phyloP scores from a whole-genome alignment of 2,797 vertebrate genomes.

The Streptopelia turtur region DNA sequence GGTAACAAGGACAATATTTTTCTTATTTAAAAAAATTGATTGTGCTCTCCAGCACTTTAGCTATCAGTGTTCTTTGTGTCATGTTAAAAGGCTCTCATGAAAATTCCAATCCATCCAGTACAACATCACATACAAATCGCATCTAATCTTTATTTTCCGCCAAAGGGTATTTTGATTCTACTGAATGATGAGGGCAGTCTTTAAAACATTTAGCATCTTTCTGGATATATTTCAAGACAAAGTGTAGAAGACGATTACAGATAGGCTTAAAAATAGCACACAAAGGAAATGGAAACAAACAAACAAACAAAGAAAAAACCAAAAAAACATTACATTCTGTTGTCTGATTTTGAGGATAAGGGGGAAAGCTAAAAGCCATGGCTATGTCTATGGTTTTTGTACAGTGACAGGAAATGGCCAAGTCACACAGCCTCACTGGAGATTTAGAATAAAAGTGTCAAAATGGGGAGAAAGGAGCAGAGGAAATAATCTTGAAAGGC shows the following conservation, averaged over 20 bases:
- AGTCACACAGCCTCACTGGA: not conserved
- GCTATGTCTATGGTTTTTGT: not conserved
- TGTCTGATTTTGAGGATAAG: slow-evolving; percentile 47
- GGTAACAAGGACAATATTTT: slow-evolving; percentile 36
- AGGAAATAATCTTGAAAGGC: slow-evolving; percentile 32
- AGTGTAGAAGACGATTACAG: not conserved
- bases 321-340: not conserved
- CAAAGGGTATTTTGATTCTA: slow-evolving; percentile 32
- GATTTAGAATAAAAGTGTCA: slow-evolving; percentile 12
- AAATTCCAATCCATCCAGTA: slow-evolving; percentile 36
- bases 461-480: slow-evolving; percentile 25
- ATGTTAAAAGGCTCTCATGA: not conserved
- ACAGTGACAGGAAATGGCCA: slow-evolving; percentile 18
- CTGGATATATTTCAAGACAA: slow-evolving; percentile 20
- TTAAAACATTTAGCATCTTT: slow-evolving; percentile 31
- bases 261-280: slow-evolving; percentile 26
- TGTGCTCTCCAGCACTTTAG: not conserved
- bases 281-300: not conserved
- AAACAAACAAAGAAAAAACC: no score
- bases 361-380: slow-evolving; percentile 21
- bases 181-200: not conserved
- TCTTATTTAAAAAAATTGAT: slow-evolving; percentile 1
- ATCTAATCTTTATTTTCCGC: slow-evolving; percentile 32
- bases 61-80: slow-evolving; percentile 16
- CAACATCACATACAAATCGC: slow-evolving; percentile 9